These are phyloP conservation scores for Rhogogaster chlorosoma DNA, from an alignment of 2,888 invertebrate genomes.

Conservation along the genomic window DNA sequence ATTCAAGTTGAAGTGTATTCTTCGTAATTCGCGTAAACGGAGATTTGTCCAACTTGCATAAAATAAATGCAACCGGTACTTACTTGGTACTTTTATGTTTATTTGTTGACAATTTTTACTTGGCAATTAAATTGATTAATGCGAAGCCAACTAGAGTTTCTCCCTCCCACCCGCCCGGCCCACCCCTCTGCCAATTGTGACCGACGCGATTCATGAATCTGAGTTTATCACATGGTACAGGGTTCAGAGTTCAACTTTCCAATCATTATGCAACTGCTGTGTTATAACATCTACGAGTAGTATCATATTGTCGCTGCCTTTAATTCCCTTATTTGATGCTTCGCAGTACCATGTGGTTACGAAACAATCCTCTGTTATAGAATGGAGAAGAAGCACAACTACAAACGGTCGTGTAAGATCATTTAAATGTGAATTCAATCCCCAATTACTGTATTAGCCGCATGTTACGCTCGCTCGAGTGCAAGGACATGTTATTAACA, in stretches of 20 bases:
- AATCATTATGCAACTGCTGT: neutral
- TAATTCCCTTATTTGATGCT: neutral
- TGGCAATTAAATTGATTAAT: neutral
- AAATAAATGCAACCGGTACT: neutral
- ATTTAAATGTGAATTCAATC: neutral
- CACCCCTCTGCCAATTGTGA: neutral
- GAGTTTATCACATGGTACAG: too few species aligned
- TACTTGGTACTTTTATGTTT: neutral
- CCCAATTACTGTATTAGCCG: neutral
- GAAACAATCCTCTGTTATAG: neutral
- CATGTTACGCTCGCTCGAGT: neutral
- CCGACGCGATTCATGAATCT: neutral
- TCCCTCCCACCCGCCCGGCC: neutral
- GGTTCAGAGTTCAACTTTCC: neutral
- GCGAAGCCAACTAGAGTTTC: neutral
- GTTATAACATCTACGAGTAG: neutral
- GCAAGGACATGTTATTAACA: neutral
- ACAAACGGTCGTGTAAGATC: neutral
- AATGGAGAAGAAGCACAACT: neutral
- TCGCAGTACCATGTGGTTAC: neutral
- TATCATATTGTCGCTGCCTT: neutral
- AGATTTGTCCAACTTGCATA: neutral
- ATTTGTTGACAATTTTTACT: neutral
- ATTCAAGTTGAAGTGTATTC: neutral
- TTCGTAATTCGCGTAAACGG: neutral